Percentiles rank a stretch among this genome's conserved stretches.
These are phyloP conservation scores for Lepisosteus osseus DNA, from an alignment of 2,113 vertebrate genomes.

Conservation along the genomic window DNA sequence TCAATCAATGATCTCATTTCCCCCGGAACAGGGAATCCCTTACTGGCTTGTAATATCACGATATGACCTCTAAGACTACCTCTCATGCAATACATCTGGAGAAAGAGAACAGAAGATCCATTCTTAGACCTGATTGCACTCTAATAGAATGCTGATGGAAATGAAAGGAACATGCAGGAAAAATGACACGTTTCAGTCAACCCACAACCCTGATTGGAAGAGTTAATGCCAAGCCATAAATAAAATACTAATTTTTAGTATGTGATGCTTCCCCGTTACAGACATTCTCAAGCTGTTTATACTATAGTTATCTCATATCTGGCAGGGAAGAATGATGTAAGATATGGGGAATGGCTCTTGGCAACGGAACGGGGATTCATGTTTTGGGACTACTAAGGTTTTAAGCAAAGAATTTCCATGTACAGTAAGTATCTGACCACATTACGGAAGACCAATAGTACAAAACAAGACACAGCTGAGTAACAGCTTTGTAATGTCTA, in stretches of 20 bases:
- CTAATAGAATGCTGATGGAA: conserved; percentile 46
- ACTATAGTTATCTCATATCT: conserved; percentile 30
- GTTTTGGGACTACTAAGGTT: neutral
- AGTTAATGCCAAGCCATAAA: conserved; percentile 49
- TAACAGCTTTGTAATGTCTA: too few species aligned
- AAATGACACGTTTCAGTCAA: conserved; percentile 42
- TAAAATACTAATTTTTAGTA: conserved; percentile 52
- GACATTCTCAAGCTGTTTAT: conserved; percentile 40
- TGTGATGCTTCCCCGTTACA: conserved; percentile 36
- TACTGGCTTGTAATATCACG: too few species aligned
- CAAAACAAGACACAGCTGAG: too few species aligned
- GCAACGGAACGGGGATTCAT: neutral
- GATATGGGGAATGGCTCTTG: neutral
- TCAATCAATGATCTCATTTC: too few species aligned
- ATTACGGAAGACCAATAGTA: too few species aligned
- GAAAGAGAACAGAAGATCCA: neutral
- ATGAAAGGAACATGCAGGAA: conserved; percentile 47
- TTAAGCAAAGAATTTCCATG: neutral
- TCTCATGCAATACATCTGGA: too few species aligned
- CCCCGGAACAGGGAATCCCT: neutral
- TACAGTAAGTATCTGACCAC: neutral
- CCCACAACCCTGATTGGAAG: conserved; percentile 49
- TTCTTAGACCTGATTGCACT: neutral
- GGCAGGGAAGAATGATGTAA: neutral
- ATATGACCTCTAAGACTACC: too few species aligned